A percentile compares a stretch with the other conserved stretches of the same genome.
These are phyloP conservation scores for Amphimedon queenslandica DNA, from an alignment of 37 sponge, comb jelly and placozoan species.

Conservation along the genomic window DNA sequence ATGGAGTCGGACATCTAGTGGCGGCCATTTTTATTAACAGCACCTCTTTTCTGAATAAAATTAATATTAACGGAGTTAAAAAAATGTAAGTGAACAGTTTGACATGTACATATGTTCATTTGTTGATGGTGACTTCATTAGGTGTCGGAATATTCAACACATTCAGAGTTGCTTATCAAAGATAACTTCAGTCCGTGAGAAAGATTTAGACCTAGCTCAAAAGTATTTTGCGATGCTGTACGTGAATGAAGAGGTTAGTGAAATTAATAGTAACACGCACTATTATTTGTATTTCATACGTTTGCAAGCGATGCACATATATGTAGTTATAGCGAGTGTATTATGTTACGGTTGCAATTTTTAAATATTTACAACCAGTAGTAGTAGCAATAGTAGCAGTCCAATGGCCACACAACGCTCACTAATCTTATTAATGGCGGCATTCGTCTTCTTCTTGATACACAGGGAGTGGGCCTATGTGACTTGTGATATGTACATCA, in stretches of 20 bases:
- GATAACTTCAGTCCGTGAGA: conserved; percentile 87
- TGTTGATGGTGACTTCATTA: conserved; percentile 10
- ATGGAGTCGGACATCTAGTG: conserved; percentile 89
- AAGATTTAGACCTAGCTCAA: conserved; percentile 80
- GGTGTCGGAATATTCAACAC: conserved; percentile 83
- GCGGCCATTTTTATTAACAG: conserved; percentile 72
- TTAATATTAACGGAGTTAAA: conserved; percentile 80
- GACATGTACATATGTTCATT: neutral
- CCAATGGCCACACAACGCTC: too few species aligned
- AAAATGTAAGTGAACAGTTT: conserved; percentile 74
- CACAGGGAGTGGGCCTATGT: too few species aligned
- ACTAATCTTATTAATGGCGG: too few species aligned
- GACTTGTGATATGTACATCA: too few species aligned
- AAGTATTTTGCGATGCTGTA: conserved; percentile 92
- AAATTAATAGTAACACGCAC: too few species aligned
- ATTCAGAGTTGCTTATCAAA: conserved; percentile 90
- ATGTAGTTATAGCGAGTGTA: too few species aligned
- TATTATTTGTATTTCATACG: too few species aligned
- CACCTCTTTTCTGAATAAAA: conserved; percentile 41
- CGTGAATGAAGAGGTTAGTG: conserved; percentile 72
- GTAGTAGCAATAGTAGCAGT: too few species aligned
- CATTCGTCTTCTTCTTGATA: too few species aligned
- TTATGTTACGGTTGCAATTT: too few species aligned
- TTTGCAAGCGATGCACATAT: too few species aligned
- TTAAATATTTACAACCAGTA: too few species aligned